Evolutionary conservation across 2,797 vertebrate genomes (phyloP).

Genomic region (Myripristis murdjan): DNA sequence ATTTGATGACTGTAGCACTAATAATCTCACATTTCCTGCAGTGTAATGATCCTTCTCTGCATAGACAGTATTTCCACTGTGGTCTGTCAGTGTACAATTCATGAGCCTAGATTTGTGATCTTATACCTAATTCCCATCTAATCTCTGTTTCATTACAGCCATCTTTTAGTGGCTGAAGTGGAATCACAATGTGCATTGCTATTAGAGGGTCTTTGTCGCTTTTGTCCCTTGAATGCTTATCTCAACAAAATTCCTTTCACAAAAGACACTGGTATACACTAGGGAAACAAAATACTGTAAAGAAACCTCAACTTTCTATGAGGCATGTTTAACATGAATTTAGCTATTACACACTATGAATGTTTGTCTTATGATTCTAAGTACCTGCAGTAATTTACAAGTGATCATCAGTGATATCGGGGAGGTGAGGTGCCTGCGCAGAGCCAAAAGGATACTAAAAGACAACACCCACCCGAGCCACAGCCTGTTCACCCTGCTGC

Average conservation of each 20-base stretch:
- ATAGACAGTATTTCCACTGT: conserved; percentile 23
- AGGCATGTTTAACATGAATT: no score
- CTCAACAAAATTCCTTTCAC: background rate
- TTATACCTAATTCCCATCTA: conserved; percentile 21
- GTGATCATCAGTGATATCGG: no score
- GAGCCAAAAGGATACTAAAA: no score
- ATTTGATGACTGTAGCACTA: conserved; percentile 52
- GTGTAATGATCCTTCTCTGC: conserved; percentile 41
- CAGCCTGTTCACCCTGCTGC: no score
- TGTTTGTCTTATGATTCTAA: no score
- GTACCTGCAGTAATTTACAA: no score
- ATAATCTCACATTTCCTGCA: conserved; percentile 39
- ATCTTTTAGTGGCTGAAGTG: conserved; percentile 13
- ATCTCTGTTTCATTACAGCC: conserved; percentile 18
- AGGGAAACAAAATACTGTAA: background rate
- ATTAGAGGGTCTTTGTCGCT: conserved; percentile 16
- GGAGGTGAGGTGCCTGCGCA: no score
- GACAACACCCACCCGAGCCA: no score
- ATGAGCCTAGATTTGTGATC: conserved; percentile 39
- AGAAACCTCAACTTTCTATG: no score
- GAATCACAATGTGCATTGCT: conserved; percentile 14
- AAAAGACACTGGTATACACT: background rate
- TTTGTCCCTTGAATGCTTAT: background rate
- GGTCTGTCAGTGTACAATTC: conserved; percentile 33
- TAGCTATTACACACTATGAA: no score